Evolutionary conservation across 2,113 vertebrate genomes (phyloP), one percentile per base, ranked within the genome.

Genomic region (Porphyrio hochstetteri): DNA sequence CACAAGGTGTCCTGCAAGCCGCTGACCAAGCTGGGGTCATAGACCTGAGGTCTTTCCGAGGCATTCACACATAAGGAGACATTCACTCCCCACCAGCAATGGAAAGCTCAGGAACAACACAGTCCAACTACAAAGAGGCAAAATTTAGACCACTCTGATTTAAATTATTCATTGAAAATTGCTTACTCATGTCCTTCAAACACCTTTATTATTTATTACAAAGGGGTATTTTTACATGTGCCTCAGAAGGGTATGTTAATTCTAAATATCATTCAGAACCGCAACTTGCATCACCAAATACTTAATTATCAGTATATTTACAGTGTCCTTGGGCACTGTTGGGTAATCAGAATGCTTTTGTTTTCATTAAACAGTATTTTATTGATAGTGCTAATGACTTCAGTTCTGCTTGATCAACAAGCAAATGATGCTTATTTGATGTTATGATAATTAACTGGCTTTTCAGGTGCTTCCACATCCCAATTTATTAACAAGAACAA

Each of bases 401-500:
- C 93, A 83, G 92, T 90, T 97, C 93, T 94, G 95, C 93, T 96
- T 95, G 85, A 94, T 96, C 96, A 96, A 93, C 91, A 95, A 89
- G 70, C 67, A 92, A 90, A 93, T 90, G 88, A 90, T 91, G 84
- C 79, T 90, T 95, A 91, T 93, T 82, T 90, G 74, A 95, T 77
- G 35, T 83, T 82, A 88, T 8, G 31, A 95, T 95, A 96, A 96
- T 93, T 92, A 96, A 95, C 52, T 90, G 56, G 87, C 67, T 63
- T 94, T 97, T 94, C 71, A 95, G 92, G 92, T 96, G 82, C 56
- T 93, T 92, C 76, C 75, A 90, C 84, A 69, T 72, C 55, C 90
- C 79, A 82, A 31, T 65, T 84, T 91, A 80, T 88, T 86, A 88
- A 24, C 61, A 82, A 78, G 69, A 91, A 23, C 46, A 59, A 85